These are phyloP conservation scores for Indri indri DNA, from an alignment of 2,113 vertebrate genomes.

Conservation along the genomic window DNA sequence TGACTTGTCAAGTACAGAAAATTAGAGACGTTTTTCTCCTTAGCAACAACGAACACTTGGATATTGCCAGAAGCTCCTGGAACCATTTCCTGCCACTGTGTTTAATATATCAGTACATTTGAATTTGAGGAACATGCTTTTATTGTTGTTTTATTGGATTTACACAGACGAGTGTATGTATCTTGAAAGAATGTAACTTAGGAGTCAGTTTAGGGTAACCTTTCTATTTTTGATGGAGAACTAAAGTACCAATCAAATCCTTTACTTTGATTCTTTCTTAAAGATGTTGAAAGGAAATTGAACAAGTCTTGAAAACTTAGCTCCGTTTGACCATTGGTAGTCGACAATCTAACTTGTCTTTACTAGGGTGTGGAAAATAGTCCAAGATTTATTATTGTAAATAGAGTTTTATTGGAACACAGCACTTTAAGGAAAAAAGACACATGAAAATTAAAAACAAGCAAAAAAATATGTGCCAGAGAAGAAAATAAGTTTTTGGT, in stretches of 20 bases:
- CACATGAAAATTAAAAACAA: not conserved
- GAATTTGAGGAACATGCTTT: not conserved
- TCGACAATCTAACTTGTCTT: not conserved
- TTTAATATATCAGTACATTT: not conserved
- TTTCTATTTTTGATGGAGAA: not conserved
- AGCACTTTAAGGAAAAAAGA: not conserved
- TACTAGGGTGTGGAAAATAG: not conserved
- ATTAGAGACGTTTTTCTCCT: not conserved
- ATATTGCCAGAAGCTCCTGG: not conserved
- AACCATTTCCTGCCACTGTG: not conserved
- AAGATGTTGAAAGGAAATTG: not conserved
- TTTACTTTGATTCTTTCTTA: not conserved
- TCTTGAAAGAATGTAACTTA: not conserved
- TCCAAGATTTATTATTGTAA: not conserved
- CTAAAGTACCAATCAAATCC: not conserved
- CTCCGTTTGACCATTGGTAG: not conserved
- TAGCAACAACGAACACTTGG: not conserved
- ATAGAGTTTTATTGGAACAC: not conserved
- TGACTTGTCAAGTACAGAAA: not conserved
- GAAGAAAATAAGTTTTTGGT: not conserved
- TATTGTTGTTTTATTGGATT: not conserved
- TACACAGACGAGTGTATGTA: not conserved
- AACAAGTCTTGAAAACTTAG: not conserved
- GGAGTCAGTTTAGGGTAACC: not conserved
- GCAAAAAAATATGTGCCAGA: not conserved